These are phyloP conservation scores for Lophotis ruficrista DNA, from an alignment of 2,113 vertebrate genomes.

Conservation along the genomic window DNA sequence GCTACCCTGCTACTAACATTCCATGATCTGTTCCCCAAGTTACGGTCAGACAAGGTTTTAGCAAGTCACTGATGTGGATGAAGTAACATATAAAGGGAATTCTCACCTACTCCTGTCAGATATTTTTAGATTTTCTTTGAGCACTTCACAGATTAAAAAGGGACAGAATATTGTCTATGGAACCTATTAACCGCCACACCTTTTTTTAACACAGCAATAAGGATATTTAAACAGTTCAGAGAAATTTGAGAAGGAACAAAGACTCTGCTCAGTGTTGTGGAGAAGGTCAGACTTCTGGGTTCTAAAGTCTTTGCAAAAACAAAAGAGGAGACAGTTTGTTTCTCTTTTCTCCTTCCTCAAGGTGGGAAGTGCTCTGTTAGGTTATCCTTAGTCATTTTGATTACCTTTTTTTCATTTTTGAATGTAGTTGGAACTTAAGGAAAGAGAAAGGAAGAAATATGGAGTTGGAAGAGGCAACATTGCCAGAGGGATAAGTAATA, in stretches of 20 bases:
- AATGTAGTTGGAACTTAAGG: background rate
- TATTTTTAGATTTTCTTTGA: background rate
- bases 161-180: background rate
- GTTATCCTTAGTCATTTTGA: background rate
- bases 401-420: background rate
- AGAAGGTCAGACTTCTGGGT: background rate
- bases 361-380: background rate
- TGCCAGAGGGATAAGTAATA: background rate
- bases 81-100: background rate
- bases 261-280: background rate
- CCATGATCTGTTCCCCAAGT: too few relatives aligned
- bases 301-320: background rate
- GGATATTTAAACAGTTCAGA: background rate
- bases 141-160: background rate
- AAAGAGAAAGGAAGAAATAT: conserved; percentile 11
- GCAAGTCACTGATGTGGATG: background rate
- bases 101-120: background rate
- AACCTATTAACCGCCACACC: background rate
- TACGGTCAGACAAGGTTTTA: background rate
- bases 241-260: background rate
- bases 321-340: background rate
- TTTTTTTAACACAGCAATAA: background rate
- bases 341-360: background rate
- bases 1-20: too few relatives aligned
- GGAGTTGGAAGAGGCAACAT: background rate